Percentiles rank a stretch among this genome's conserved stretches.
These are phyloP conservation scores for Esox niger DNA, from an alignment of 2,113 vertebrate genomes.

Conservation along the genomic window DNA sequence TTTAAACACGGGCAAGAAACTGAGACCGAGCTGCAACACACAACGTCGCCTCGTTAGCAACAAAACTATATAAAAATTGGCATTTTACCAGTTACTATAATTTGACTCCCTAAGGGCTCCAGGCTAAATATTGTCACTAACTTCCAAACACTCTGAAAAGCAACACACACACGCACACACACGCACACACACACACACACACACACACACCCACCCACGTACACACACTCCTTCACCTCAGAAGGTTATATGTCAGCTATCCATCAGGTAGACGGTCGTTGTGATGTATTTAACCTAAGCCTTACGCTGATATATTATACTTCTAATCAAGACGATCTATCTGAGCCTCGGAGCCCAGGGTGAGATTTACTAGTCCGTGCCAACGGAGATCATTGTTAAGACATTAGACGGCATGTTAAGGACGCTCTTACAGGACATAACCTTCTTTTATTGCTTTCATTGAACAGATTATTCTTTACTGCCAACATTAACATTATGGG, in stretches of 20 bases:
- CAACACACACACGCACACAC: background rate
- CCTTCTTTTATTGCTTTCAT: background rate
- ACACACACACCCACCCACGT: too few species aligned
- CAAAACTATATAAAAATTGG: too few species aligned
- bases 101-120: too few species aligned
- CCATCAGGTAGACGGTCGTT: conserved; percentile 51
- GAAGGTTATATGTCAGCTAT: conserved; percentile 52
- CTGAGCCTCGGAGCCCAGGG: conserved; percentile 33
- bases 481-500: background rate
- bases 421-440: background rate
- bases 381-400: conserved; percentile 19
- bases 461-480: background rate
- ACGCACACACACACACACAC: too few species aligned
- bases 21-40: too few species aligned
- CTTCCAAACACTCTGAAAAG: conserved; percentile 11
- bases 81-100: too few species aligned
- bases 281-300: conserved; percentile 36
- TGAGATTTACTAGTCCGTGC: conserved; percentile 27
- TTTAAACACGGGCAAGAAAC: too few species aligned
- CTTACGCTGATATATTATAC: conserved; percentile 30
- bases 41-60: too few species aligned
- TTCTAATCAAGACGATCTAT: too few species aligned
- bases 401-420: background rate
- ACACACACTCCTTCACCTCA: conserved; percentile 9
- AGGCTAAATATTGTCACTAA: too few species aligned